Evolutionary conservation across 2,113 vertebrate species (phyloP).

Genomic region (Myotis lucifugus): DNA sequence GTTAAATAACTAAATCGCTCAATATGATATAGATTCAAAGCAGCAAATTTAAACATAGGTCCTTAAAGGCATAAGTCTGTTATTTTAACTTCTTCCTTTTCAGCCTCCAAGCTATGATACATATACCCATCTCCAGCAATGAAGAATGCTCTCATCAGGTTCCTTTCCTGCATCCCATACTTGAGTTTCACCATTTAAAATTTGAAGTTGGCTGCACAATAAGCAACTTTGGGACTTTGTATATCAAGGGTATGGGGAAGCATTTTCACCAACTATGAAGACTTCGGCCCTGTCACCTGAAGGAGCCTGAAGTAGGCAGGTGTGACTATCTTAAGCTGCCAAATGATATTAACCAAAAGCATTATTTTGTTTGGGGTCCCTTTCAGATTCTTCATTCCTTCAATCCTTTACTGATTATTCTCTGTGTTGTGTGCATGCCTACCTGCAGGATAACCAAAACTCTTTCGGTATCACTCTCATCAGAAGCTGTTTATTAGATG

Average conservation of each 20-base stretch:
- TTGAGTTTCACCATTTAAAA: background rate
- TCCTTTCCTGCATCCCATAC: background rate
- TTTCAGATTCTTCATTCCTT: background rate
- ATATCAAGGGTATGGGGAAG: background rate
- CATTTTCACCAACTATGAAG: background rate
- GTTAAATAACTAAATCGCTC: background rate
- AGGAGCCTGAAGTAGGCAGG: background rate
- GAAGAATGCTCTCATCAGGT: background rate
- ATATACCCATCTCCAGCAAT: background rate
- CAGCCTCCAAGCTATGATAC: background rate
- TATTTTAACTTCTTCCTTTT: background rate
- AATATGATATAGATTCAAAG: background rate
- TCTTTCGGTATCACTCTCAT: background rate
- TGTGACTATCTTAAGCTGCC: background rate
- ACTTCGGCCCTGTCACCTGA: background rate
- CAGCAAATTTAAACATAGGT: background rate
- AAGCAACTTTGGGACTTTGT: background rate
- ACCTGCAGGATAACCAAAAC: background rate
- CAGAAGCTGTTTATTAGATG: background rate
- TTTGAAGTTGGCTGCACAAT: background rate
- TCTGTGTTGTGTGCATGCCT: rapidly evolving
- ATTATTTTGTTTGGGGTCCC: background rate
- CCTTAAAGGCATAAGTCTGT: background rate
- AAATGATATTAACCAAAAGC: background rate
- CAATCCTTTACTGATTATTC: background rate